These are phyloP conservation scores for Biston betularia DNA, from an alignment of 2,888 invertebrate genomes.

Conservation along the genomic window DNA sequence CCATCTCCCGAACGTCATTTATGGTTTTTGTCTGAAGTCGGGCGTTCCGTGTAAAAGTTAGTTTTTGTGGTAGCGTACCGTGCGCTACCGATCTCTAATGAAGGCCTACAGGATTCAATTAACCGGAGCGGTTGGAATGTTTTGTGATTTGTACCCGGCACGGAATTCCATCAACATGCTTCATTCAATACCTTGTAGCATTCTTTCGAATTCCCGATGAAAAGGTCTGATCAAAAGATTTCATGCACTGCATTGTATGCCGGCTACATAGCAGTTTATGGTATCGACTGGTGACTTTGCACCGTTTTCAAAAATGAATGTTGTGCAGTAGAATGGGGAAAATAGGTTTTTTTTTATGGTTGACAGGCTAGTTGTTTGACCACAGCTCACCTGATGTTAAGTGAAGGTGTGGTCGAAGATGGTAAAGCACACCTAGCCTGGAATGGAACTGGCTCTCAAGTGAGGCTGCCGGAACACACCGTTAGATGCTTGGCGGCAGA, in stretches of 20 bases:
- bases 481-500: no score
- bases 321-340: no score
- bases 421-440: no score
- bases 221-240: slow-evolving; percentile 53
- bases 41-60: slow-evolving; percentile 73
- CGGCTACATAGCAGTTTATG: background rate
- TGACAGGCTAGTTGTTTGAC: no score
- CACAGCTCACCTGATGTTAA: no score
- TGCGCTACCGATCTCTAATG: slow-evolving; percentile 68
- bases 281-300: no score
- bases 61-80: slow-evolving; percentile 65
- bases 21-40: slow-evolving; percentile 76
- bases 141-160: slow-evolving; percentile 79
- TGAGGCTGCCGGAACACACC: no score
- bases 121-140: slow-evolving; percentile 80
- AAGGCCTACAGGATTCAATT: slow-evolving; percentile 84
- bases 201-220: slow-evolving; percentile 58
- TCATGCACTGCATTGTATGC: slow-evolving; percentile 12
- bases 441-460: no score
- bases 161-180: slow-evolving; percentile 75
- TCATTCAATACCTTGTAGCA: slow-evolving; percentile 64
- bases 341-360: background rate
- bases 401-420: no score
- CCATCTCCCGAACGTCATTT: slow-evolving; percentile 75
- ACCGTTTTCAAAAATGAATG: no score